Percentiles rank a stretch among this genome's conserved stretches.
Conservation (phyloP, 2,113 vertebrate species). For the Pelvicachromis taeniatus region DNA sequence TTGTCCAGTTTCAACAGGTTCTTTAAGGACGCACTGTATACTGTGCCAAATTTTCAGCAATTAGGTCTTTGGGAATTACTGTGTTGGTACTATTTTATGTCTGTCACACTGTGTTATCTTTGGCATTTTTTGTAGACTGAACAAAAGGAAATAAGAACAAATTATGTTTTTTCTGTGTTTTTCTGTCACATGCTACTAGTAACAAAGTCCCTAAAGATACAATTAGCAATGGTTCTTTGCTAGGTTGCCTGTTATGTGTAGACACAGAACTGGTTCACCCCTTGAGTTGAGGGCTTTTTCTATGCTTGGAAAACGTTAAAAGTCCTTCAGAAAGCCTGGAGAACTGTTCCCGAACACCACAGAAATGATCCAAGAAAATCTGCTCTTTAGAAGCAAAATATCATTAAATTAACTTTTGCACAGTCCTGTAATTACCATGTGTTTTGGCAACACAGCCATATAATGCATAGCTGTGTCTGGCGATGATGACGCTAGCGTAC, state of each 20-base stretch:
- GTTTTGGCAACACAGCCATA: not conserved
- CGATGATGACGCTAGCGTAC: fast-evolving
- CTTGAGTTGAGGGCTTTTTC: not conserved
- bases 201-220: not conserved
- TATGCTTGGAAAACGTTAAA: not conserved
- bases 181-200: not conserved
- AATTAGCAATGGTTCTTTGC: not conserved
- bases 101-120: not conserved
- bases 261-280: not conserved
- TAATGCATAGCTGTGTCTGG: not conserved
- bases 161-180: not conserved
- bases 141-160: not conserved
- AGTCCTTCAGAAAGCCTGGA: not conserved
- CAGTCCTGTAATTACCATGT: not conserved
- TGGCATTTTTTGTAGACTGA: not conserved
- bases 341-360: not conserved
- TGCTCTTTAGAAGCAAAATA: not conserved
- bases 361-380: not conserved
- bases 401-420: not conserved
- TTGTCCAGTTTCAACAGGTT: not conserved
- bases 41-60: not conserved
- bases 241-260: not conserved
- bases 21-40: not conserved
- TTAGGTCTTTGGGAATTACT: not conserved
- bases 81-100: not conserved